phyloP scores from a whole-genome alignment of 2,113 vertebrate genomes.

The Rhinolophus sinicus region DNA sequence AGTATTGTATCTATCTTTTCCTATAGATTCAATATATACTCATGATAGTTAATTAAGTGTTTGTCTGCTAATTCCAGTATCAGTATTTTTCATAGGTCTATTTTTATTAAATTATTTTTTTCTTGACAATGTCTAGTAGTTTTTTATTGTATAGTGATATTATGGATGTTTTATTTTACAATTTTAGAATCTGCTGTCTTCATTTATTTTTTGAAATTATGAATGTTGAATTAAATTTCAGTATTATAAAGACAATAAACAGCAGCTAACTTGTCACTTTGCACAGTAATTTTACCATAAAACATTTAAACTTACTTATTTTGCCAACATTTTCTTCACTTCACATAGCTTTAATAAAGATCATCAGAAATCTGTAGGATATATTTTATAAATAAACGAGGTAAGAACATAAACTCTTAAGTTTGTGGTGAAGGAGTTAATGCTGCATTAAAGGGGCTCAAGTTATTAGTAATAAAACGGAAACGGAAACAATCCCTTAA shows the following conservation, averaged over 20 bases:
- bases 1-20: background rate
- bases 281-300: background rate
- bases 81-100: background rate
- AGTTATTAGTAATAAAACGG: background rate
- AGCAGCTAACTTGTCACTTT: background rate
- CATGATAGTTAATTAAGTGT: background rate
- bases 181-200: background rate
- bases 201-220: background rate
- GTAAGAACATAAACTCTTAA: background rate
- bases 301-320: background rate
- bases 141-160: background rate
- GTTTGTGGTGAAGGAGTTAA: background rate
- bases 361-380: background rate
- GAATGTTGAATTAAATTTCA: slow-evolving; percentile 37
- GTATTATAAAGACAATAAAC: background rate
- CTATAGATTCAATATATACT: background rate
- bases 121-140: background rate
- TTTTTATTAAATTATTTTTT: background rate
- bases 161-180: background rate
- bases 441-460: background rate
- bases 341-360: background rate
- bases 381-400: background rate
- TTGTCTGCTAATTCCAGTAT: background rate
- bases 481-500: background rate
- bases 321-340: slow-evolving; percentile 25